phyloP scores from a whole-genome alignment of 2,113 vertebrate genomes.

The Hippopotamus amphibius region DNA sequence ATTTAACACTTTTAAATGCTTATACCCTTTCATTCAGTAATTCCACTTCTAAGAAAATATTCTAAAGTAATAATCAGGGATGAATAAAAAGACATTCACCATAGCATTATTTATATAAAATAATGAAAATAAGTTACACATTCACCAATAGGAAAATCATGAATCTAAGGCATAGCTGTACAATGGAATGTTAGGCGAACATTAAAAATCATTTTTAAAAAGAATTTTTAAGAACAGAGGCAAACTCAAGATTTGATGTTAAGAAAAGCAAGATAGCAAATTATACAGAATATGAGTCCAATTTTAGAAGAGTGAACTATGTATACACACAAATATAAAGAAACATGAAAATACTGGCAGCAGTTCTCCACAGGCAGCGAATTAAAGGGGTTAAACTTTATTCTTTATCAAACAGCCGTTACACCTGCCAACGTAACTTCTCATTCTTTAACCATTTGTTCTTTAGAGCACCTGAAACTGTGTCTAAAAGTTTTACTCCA shows the following conservation, averaged over 20 bases:
- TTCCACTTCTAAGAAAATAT: neutral
- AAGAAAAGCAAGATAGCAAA: neutral
- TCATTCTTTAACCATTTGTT: neutral
- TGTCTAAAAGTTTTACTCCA: neutral
- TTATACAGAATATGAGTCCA: neutral
- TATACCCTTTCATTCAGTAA: neutral
- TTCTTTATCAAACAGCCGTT: constrained; percentile 32
- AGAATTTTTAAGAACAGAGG: neutral
- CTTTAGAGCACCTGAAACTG: constrained; percentile 24
- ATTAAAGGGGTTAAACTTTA: neutral
- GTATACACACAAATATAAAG: neutral
- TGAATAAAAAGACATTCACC: neutral
- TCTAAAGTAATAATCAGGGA: neutral
- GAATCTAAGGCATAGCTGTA: neutral
- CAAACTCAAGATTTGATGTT: constrained; percentile 1
- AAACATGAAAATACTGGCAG: neutral
- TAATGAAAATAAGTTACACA: neutral
- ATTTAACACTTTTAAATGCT: constrained; percentile 6
- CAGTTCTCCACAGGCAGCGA: neutral
- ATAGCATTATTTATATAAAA: neutral
- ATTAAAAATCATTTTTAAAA: neutral
- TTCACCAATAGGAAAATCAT: neutral
- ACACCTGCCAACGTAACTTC: neutral
- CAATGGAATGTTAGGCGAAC: neutral
- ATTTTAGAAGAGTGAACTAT: constrained; percentile 48